phyloP scores from a whole-genome alignment of 35 echinoderm and acorn worm species.

The Amphiura filiformis region DNA sequence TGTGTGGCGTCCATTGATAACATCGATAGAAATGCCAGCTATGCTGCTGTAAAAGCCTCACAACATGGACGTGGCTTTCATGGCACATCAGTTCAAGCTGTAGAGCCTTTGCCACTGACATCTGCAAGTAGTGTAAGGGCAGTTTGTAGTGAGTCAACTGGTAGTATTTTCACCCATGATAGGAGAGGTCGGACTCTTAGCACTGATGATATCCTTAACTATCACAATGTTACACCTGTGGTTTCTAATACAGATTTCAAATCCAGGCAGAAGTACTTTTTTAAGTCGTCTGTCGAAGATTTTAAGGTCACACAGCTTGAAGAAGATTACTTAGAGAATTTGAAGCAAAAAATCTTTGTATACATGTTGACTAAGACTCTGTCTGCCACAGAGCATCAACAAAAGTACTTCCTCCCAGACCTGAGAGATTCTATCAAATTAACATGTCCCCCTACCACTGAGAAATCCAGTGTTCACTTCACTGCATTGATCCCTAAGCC shows the following conservation, averaged over 20 bases:
- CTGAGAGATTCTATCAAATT: not conserved
- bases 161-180: too few relatives aligned
- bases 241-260: not conserved
- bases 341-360: slow-evolving; percentile 14
- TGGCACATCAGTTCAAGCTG: slow-evolving; percentile 57
- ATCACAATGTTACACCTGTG: not conserved
- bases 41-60: slow-evolving; percentile 22
- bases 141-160: not conserved
- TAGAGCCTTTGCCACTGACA: slow-evolving; percentile 23
- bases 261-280: not conserved
- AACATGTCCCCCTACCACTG: not conserved
- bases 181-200: not conserved
- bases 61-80: slow-evolving; percentile 26
- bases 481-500: slow-evolving; percentile 24
- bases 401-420: not conserved
- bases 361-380: slow-evolving; percentile 42
- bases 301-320: not conserved
- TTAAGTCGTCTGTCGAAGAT: not conserved
- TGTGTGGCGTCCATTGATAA: slow-evolving; percentile 37
- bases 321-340: not conserved
- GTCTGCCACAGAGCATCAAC: not conserved
- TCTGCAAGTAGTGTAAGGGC: not conserved
- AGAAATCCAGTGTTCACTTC: slow-evolving; percentile 38
- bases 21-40: slow-evolving; percentile 17
- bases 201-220: not conserved